A percentile compares a stretch with the other conserved stretches of the same genome.
These are phyloP conservation scores for Thysanoteuthis rhombus DNA, from an alignment of 2,888 invertebrate genomes.

Conservation along the genomic window DNA sequence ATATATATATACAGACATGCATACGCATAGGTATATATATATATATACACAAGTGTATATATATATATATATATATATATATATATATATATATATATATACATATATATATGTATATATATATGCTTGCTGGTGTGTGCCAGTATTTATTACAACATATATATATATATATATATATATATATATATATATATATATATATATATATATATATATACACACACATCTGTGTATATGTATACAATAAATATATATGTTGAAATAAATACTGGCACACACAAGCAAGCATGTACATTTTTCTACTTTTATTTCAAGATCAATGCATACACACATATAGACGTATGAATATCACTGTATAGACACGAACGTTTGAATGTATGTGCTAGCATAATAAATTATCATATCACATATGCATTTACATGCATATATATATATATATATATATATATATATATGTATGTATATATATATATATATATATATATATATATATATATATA, in stretches of 20 bases:
- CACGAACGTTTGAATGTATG: not conserved
- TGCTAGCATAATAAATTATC: not conserved
- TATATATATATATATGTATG: not conserved
- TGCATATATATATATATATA: not conserved
- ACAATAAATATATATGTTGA: too few relatives aligned
- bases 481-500: not conserved
- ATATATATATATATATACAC: conserved; percentile 24
- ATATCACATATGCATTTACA: not conserved
- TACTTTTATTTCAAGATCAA: too few relatives aligned
- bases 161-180: not conserved
- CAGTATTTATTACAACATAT: too few relatives aligned
- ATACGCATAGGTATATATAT: not conserved
- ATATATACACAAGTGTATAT: too few relatives aligned
- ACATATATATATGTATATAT: too few relatives aligned
- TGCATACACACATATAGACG: not conserved
- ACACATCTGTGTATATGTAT: not conserved
- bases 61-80: too few relatives aligned
- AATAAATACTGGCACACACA: too few relatives aligned
- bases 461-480: conserved; percentile 19
- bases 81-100: too few relatives aligned
- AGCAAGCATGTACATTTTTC: too few relatives aligned
- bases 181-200: not conserved
- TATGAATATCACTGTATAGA: not conserved
- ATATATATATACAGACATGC: not conserved
- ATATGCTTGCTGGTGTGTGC: too few relatives aligned